Evolutionary conservation across 2,113 vertebrate genomes (phyloP).

Genomic region (Daubentonia madagascariensis): DNA sequence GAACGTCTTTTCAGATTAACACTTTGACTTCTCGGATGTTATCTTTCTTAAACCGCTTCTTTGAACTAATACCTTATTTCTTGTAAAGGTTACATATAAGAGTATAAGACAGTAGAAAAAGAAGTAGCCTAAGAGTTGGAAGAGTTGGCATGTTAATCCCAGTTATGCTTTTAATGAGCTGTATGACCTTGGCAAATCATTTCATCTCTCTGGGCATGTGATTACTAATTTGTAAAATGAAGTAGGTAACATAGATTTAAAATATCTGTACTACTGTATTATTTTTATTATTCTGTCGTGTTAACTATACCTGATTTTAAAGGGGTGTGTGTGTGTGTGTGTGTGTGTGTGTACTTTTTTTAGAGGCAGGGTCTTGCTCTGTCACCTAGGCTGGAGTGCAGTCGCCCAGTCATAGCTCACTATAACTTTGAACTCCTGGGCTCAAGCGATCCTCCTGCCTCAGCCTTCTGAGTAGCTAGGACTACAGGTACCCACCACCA

Average conservation of each 20-base stretch:
- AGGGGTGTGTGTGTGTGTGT: neutral
- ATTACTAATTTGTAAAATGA: constrained; percentile 18
- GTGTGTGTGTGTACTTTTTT: no score
- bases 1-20: neutral
- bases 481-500: no score
- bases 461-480: no score
- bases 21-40: neutral
- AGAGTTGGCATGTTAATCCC: neutral
- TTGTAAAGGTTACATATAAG: neutral
- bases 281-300: neutral
- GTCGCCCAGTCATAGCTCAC: no score
- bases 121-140: neutral
- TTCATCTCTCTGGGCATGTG: neutral
- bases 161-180: neutral
- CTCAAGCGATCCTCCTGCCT: no score
- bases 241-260: neutral
- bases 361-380: no score
- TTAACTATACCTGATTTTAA: constrained; percentile 36
- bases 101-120: neutral
- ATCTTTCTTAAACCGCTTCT: neutral
- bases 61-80: neutral
- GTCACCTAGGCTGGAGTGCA: no score
- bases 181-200: neutral
- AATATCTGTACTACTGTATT: neutral
- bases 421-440: no score